Evolutionary conservation across 2,113 vertebrate species (phyloP), one percentile per base, ranked within the genome.

Genomic region (Epinephelus cyanopodus): DNA sequence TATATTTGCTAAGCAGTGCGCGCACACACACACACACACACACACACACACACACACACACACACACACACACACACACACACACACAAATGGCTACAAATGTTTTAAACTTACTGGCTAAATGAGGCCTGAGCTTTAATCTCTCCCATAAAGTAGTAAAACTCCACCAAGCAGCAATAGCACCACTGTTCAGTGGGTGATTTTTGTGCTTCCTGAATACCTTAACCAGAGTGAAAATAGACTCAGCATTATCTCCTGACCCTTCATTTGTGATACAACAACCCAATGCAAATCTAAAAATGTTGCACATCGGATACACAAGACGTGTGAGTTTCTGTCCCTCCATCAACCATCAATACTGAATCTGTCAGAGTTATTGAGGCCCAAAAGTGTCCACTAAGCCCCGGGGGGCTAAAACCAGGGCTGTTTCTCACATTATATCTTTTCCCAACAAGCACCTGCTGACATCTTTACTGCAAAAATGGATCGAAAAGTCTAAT

Each of bases 31-130:
- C 33, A 37, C 33, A 29, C 29, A 29, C 29, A 29, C 29, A 29
- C 29, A 29, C 29, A 29, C 29, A 29, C 29, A 29, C 29, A 29
- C 29, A 29, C 29, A 29, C 29, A 29, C 29, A 29, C 29, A 29
- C 29, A 29, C 29, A 29, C 29, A 29, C 29, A 29, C 29, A 23
- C 37, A 8, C 62, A 45, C 37, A n/a, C 29, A 60, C 13, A 47
- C 45, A 47, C 25, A 27, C 45, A 19, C 27, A 63, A 37, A 42
- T 1, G 42, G 62, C 85, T 90, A 87, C 14, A 84, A 89, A 92
- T 89, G 68, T 67, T 75, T 57, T 12, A 29, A 77, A 25, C 1
- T 17, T 42, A 42, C 42, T 11, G 42, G 53, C 53, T 91, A 37
- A 72, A 77, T 65, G 15, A 63, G 1, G 19, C 61, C 1, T 2